Evolutionary conservation across 2,888 invertebrate species (phyloP), one percentile per base, ranked within the genome.

Genomic region (Zonitis immaculata): DNA sequence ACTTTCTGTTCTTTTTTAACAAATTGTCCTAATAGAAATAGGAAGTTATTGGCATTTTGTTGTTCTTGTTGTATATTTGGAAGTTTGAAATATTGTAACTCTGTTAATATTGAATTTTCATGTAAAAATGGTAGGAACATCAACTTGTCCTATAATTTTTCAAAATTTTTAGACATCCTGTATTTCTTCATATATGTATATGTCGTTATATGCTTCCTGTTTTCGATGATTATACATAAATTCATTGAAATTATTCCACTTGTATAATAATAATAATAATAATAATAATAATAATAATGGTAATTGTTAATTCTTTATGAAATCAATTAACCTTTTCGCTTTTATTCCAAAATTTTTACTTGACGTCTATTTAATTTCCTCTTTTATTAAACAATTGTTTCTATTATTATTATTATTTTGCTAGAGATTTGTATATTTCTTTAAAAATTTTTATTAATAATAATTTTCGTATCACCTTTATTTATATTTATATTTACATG

Each of bases 211-310:
- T 47, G n/a, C n/a, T 49, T 56, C 56, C 56, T 56, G 56, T 56
- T 56, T 56, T 49, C 49, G 47, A 51, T 56, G 56, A 56, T 49
- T 52, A 49, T 35, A 49, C 55, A 48, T 48, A 45, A 49, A 47
- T 43, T 53, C 49, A 53, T 53, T 53, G 45, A 35, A 35, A 16
- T 16, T 35, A 18, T 35, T 3, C 9, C n/a, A n/a, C n/a, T n/a
- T n/a, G n/a, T n/a, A n/a, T n/a, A n/a, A n/a, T n/a, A n/a, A n/a
- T n/a, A n/a, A n/a, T n/a, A n/a, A n/a, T n/a, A n/a, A n/a, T n/a
- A n/a, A n/a, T n/a, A n/a, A n/a, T n/a, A n/a, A n/a, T n/a, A n/a
- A 35, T 35, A 35, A 35, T 35, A 35, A 32, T 35, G 35, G 9
- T 35, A 16, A 14, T 35, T 35, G 22, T 22, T 22, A 35, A 16